phyloP scores from a whole-genome alignment of 2,113 vertebrate species.

The Atractosteus spatula region DNA sequence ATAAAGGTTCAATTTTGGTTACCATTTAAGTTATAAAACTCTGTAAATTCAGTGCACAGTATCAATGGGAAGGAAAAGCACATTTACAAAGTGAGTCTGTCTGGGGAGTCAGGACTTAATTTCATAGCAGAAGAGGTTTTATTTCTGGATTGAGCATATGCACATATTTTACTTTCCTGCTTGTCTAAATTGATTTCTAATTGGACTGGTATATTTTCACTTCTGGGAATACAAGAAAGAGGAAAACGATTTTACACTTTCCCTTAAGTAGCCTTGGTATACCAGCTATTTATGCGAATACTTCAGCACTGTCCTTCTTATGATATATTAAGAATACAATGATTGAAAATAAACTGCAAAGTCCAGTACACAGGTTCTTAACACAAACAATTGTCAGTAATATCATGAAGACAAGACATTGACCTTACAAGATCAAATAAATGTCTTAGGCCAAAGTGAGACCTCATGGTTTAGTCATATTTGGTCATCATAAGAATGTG shows the following conservation, averaged over 20 bases:
- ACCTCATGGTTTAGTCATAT: neutral
- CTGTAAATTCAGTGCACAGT: no score
- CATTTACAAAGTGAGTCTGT: neutral
- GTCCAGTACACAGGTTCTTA: no score
- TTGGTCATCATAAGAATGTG: neutral
- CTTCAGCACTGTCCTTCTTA: no score
- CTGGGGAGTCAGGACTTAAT: neutral
- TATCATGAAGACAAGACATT: neutral
- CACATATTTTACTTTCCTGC: neutral
- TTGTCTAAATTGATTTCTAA: conserved; percentile 42
- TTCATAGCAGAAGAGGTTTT: neutral
- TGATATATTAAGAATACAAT: no score
- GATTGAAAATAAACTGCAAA: no score
- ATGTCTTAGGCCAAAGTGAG: neutral
- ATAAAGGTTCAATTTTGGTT: no score
- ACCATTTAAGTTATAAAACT: no score
- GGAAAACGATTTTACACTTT: conserved; percentile 30
- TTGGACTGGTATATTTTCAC: conserved; percentile 57
- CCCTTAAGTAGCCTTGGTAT: neutral
- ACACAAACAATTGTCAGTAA: neutral
- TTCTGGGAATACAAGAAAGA: conserved; percentile 40
- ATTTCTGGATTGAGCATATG: neutral
- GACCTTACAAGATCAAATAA: neutral
- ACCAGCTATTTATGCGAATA: neutral
- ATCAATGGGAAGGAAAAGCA: neutral